phyloP scores from a whole-genome alignment of 2,797 vertebrate genomes.

The Tinamus major region DNA sequence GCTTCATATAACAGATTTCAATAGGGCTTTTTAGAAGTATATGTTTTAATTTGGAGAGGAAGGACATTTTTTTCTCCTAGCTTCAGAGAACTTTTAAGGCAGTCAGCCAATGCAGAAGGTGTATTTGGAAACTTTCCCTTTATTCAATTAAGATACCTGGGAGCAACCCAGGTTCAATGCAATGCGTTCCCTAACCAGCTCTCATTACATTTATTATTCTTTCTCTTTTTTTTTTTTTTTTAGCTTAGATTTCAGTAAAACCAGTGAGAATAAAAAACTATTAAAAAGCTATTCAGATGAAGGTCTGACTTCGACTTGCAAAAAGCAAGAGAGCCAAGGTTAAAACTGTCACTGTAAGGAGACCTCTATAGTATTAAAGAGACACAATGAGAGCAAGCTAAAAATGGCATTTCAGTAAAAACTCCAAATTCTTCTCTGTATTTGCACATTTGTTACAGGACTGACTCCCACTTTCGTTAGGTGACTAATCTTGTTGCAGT shows the following conservation, averaged over 20 bases:
- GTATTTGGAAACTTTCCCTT: constrained; percentile 63
- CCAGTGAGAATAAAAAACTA: constrained; percentile 16
- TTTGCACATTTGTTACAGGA: constrained; percentile 56
- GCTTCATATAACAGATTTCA: not conserved
- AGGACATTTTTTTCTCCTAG: not conserved
- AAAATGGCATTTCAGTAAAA: constrained; percentile 54
- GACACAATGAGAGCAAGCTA: constrained; percentile 59
- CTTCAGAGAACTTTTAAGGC: constrained; percentile 21
- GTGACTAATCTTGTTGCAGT: constrained; percentile 62
- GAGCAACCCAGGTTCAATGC: constrained; percentile 36
- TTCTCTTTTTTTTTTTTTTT: not conserved
- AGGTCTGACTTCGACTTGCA: constrained; percentile 19
- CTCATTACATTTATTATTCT: constrained; percentile 50
- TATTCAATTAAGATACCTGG: constrained; percentile 63
- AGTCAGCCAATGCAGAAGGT: constrained; percentile 31
- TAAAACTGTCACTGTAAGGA: constrained; percentile 49
- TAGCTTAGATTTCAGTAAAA: constrained; percentile 44
- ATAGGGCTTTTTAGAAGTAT: not conserved
- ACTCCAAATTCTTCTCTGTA: not conserved
- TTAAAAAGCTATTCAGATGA: constrained; percentile 30
- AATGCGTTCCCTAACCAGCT: constrained; percentile 47
- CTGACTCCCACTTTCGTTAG: constrained; percentile 44
- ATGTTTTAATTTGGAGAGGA: constrained; percentile 16
- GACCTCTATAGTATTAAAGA: constrained; percentile 41
- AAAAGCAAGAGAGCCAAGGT: constrained; percentile 28